Conservation (phyloP, 2,113 vertebrate species). For the Vidua macroura region DNA sequence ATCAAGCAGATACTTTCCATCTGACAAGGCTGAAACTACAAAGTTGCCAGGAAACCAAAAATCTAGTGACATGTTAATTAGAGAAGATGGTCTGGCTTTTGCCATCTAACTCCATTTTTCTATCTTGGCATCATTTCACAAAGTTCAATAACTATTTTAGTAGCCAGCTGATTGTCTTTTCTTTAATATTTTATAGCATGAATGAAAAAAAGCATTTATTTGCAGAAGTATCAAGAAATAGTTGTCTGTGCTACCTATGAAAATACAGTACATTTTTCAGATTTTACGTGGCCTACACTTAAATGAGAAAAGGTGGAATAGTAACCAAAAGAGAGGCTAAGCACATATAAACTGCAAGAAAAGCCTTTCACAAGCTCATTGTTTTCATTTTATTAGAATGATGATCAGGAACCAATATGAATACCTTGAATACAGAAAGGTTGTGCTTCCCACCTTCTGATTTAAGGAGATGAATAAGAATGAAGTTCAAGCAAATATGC, state of each 20-base stretch:
- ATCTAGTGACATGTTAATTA: slow-evolving; percentile 29
- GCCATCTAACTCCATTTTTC: neutral
- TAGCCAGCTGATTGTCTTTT: neutral
- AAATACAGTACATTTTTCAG: neutral
- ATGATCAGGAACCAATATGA: neutral
- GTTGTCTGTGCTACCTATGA: neutral
- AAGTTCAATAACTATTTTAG: neutral
- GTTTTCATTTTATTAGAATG: neutral
- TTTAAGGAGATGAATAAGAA: slow-evolving; percentile 1
- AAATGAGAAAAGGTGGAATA: neutral
- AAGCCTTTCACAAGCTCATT: neutral
- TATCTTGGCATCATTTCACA: neutral
- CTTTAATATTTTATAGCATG: neutral
- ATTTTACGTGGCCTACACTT: neutral
- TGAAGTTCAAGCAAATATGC: slow-evolving; percentile 17
- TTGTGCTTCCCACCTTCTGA: slow-evolving; percentile 4
- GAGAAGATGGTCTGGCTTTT: slow-evolving; percentile 27
- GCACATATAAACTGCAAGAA: neutral
- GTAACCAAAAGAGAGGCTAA: neutral
- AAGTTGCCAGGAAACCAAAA: slow-evolving; percentile 39
- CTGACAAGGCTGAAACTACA: slow-evolving; percentile 27
- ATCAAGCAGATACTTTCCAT: slow-evolving; percentile 16
- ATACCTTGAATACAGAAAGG: neutral
- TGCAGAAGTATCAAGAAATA: neutral
- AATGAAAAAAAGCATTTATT: neutral